phyloP scores from a whole-genome alignment of 2,888 invertebrate genomes.

The Aporophyla lueneburgensis region DNA sequence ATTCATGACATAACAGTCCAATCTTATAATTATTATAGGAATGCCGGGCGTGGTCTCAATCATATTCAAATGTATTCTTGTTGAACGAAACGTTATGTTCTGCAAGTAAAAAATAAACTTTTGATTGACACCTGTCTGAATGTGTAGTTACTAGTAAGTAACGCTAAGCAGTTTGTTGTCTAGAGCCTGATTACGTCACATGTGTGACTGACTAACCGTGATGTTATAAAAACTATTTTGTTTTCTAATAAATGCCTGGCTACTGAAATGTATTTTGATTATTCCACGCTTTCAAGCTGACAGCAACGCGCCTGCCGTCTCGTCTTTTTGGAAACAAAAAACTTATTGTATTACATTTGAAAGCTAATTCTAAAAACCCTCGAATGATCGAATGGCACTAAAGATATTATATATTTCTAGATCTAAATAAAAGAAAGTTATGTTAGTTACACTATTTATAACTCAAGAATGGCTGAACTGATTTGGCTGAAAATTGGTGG shows the following conservation, averaged over 20 bases:
- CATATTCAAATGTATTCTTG: slow-evolving; percentile 53
- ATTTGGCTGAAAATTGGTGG: too few species aligned
- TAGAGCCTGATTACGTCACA: slow-evolving; percentile 25
- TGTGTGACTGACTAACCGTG: background rate
- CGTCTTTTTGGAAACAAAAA: too few species aligned
- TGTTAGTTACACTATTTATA: too few species aligned
- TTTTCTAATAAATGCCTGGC: background rate
- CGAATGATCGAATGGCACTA: too few species aligned
- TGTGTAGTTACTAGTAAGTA: slow-evolving; percentile 18
- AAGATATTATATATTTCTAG: too few species aligned
- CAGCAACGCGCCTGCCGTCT: too few species aligned
- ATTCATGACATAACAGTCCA: slow-evolving; percentile 52
- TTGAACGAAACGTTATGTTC: slow-evolving; percentile 26
- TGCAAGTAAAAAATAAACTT: slow-evolving; percentile 26
- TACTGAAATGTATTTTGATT: background rate
- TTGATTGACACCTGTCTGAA: slow-evolving; percentile 48
- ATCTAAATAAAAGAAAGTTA: too few species aligned
- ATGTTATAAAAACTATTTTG: background rate
- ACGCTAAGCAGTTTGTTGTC: slow-evolving; percentile 8
- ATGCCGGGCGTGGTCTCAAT: slow-evolving; percentile 48
- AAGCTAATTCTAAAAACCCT: too few species aligned
- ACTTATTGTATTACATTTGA: too few species aligned
- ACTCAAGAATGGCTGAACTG: too few species aligned
- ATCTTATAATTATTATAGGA: slow-evolving; percentile 59
- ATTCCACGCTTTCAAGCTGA: too few species aligned